These are phyloP conservation scores for Drosophila infuscata DNA, from an alignment of 2,888 invertebrate genomes.

Conservation along the genomic window DNA sequence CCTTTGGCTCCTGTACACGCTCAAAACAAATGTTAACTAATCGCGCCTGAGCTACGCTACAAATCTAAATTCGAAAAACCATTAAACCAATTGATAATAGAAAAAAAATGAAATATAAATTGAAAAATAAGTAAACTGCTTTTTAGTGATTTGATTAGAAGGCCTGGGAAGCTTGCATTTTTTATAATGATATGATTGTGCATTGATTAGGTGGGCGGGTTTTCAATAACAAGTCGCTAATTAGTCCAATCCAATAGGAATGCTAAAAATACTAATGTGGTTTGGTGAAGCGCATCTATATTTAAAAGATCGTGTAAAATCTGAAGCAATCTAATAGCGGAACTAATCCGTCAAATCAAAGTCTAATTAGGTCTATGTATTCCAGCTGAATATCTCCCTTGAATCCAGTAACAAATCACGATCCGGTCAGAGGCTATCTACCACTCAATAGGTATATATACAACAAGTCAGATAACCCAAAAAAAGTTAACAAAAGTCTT, in stretches of 20 bases:
- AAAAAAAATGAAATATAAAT: constrained; percentile 16
- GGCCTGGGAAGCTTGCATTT: constrained; percentile 11
- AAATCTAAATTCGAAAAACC: constrained; percentile 63
- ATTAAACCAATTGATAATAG: constrained; percentile 63
- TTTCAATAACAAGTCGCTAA: constrained; percentile 36
- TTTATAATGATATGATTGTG: constrained; percentile 43
- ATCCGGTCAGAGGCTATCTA: constrained; percentile 43
- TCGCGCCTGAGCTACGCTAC: constrained; percentile 47
- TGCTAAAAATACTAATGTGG: constrained; percentile 58
- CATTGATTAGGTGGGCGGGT: constrained; percentile 54
- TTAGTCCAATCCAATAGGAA: constrained; percentile 14
- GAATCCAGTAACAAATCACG: constrained; percentile 5
- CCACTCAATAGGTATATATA: constrained; percentile 42
- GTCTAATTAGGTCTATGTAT: constrained; percentile 15
- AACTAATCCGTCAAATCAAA: constrained; percentile 48
- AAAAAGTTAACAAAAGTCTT: constrained; percentile 21
- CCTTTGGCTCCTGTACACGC: constrained; percentile 61
- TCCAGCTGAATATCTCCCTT: constrained; percentile 16
- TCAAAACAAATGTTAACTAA: constrained; percentile 77
- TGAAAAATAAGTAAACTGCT: constrained; percentile 22
- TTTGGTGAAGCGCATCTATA: constrained; percentile 17
- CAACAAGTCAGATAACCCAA: constrained; percentile 37
- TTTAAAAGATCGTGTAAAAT: not conserved
- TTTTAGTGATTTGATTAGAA: constrained; percentile 35
- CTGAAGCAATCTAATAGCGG: constrained; percentile 41